Percentiles rank a stretch among this genome's conserved stretches.
Evolutionary conservation across 1,140 invertebrate genomes (phyloP).

Genomic region (Drosophila suzukii): DNA sequence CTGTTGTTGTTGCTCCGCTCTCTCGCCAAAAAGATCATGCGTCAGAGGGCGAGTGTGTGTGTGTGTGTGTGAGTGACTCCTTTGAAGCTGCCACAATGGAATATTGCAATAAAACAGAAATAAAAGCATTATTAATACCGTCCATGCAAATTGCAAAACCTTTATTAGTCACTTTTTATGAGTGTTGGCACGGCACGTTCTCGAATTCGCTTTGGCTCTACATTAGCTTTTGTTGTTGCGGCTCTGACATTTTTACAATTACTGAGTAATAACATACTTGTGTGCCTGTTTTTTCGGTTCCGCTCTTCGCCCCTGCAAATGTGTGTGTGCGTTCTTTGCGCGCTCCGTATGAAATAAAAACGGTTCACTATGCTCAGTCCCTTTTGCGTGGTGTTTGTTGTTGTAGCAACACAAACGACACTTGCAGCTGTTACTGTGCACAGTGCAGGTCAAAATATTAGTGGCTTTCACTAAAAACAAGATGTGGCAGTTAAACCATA

Average conservation of each 20-base stretch:
- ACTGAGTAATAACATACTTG: conserved; percentile 77
- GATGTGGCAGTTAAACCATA: not conserved
- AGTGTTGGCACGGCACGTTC: conserved; percentile 38
- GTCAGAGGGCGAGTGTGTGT: conserved; percentile 6
- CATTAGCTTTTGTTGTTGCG: conserved; percentile 34
- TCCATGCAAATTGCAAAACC: conserved; percentile 26
- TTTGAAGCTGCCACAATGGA: conserved; percentile 37
- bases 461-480: not conserved
- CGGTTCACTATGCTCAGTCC: conserved; percentile 74
- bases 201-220: conserved; percentile 42
- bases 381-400: conserved; percentile 33
- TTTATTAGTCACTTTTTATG: conserved; percentile 50
- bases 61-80: conserved; percentile 30
- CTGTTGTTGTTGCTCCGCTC: conserved; percentile 33
- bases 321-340: conserved; percentile 36
- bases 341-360: conserved; percentile 81
- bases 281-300: conserved; percentile 57
- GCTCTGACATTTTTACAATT: conserved; percentile 66
- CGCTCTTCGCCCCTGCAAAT: conserved; percentile 37
- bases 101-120: conserved; percentile 37
- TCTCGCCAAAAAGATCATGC: conserved; percentile 3
- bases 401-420: conserved; percentile 44
- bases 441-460: conserved; percentile 1
- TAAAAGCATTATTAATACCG: conserved; percentile 32
- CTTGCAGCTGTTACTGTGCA: conserved; percentile 51